Evolutionary conservation across 1,140 invertebrate species (phyloP), one percentile per base, ranked within the genome.

Genomic region (Sitophilus oryzae): DNA sequence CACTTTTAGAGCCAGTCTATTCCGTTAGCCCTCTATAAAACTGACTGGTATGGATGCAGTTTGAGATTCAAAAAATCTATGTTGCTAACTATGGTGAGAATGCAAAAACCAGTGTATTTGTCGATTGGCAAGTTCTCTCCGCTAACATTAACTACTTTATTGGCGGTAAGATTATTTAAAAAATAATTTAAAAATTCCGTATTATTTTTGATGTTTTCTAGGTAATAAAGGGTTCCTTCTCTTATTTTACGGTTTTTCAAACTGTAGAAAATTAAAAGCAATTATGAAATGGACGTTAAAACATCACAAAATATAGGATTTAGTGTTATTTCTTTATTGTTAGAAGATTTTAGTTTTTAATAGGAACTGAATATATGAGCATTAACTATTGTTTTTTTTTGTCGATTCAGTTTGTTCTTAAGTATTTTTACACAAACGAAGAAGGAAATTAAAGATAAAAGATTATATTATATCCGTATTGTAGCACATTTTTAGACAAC

Each of bases 121-220:
- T 62, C 67, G 4, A 69, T 69, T 51, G 67, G 64, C 16, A 68
- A 68, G 57, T 63, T 69, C 30, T 60, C 61, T 34, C 66, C 65
- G 8, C 56, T 69, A 15, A 60, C 64, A 19, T 60, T 69, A 23
- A 50, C 53, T 10, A 66, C 66, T 10, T 58, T 69, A 23, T 48
- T 69, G 16, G 60, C 58, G 8, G 67, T 69, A 63, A 54, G 49
- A 56, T 46, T 38, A 37, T 40, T 45, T 21, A 6, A 30, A 6
- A 6, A 22, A 44, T 19, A 44, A 5, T 52, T 16, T 41, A 19
- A n/a, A 14, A 15, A 19, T n/a, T 15, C 6, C 14, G 18, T 48
- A 44, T 35, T 35, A 10, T 9, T 14, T 21, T 48, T 48, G n/a
- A 47, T 23, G 41, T 56, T 3, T 60, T 60, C 51, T 36, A 61